Evolutionary conservation across 2,888 invertebrate genomes (phyloP).

Genomic region (Xestoiulus laeticollis): DNA sequence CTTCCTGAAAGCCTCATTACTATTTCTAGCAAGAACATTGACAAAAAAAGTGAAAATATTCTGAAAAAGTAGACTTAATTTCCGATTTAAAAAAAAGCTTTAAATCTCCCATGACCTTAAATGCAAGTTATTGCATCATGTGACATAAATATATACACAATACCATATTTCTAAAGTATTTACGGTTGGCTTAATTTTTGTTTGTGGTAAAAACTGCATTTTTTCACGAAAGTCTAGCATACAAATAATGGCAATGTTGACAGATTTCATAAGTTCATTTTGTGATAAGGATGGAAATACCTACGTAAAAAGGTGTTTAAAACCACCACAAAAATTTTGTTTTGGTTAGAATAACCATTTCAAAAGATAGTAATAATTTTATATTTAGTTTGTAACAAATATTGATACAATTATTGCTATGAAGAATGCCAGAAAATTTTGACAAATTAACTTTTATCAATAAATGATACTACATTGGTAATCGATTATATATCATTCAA

Average conservation of each 20-base stretch:
- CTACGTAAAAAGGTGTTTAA: background rate
- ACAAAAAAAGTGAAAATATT: background rate
- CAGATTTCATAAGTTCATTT: conserved; percentile 35
- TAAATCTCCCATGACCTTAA: background rate
- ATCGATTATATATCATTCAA: too few relatives aligned
- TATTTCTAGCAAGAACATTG: background rate
- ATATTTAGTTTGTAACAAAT: too few relatives aligned
- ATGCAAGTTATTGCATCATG: background rate
- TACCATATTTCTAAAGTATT: background rate
- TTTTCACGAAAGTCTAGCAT: background rate
- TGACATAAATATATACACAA: background rate
- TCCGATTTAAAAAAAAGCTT: background rate
- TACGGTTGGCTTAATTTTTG: background rate
- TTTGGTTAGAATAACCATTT: background rate
- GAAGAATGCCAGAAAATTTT: too few relatives aligned
- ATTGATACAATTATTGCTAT: too few relatives aligned
- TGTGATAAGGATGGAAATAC: background rate
- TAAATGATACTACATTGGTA: too few relatives aligned
- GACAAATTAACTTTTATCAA: too few relatives aligned
- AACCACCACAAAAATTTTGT: background rate
- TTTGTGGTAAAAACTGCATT: background rate
- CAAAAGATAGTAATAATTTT: too few relatives aligned
- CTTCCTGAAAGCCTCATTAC: conserved; percentile 27
- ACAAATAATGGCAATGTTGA: conserved; percentile 22
- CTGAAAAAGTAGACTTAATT: background rate